Conservation (phyloP, 2,113 vertebrate genomes). For the Tichodroma muraria region DNA sequence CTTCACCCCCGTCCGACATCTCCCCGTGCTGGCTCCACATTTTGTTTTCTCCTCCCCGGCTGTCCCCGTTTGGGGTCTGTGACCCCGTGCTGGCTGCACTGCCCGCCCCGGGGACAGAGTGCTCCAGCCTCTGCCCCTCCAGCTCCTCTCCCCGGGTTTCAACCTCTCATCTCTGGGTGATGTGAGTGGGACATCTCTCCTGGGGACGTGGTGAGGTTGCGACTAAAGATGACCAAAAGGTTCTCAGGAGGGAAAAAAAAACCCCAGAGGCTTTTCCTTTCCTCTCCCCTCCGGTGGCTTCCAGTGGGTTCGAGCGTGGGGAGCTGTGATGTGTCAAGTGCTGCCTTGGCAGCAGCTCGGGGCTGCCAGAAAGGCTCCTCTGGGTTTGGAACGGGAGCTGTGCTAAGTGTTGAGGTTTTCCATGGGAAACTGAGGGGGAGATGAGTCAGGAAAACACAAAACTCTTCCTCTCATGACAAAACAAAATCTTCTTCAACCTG, state of each 20-base stretch:
- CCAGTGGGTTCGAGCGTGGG: background rate
- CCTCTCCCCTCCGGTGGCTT: background rate
- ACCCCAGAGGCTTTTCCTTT: background rate
- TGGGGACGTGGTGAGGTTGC: background rate
- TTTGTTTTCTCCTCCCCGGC: background rate
- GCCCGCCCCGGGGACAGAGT: background rate
- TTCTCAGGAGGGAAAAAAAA: background rate
- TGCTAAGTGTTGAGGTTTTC: background rate
- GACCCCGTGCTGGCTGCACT: background rate
- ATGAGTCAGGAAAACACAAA: conserved; percentile 34
- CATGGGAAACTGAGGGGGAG: conserved; percentile 5
- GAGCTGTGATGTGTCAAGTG: background rate
- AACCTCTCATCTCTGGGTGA: background rate
- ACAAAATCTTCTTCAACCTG: background rate
- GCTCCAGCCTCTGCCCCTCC: background rate
- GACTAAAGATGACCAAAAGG: background rate
- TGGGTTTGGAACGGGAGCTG: background rate
- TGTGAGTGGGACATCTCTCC: background rate
- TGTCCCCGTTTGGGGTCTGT: background rate
- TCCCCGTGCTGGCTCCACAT: background rate
- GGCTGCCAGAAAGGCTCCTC: conserved; percentile 34
- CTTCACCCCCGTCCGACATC: background rate
- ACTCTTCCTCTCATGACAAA: background rate
- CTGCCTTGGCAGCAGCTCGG: background rate
- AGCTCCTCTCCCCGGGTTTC: background rate